Conservation (phyloP, 2,113 vertebrate genomes). For the Athene noctua region DNA sequence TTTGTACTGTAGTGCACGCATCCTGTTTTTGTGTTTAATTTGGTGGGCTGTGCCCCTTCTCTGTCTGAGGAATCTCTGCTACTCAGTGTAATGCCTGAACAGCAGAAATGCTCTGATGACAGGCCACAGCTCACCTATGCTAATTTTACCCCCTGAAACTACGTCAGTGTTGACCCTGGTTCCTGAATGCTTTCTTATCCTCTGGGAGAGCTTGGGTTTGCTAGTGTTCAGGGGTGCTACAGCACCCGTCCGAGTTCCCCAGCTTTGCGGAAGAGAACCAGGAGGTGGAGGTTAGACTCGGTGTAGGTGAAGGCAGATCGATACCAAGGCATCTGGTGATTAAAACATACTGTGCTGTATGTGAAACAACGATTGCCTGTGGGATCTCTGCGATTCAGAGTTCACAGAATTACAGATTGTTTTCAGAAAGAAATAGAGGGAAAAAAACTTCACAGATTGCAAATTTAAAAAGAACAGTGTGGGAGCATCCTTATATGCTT, state of each 20-base stretch:
- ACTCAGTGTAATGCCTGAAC: neutral
- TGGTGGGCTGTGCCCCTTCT: neutral
- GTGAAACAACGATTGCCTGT: neutral
- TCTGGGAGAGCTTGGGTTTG: neutral
- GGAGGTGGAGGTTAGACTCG: neutral
- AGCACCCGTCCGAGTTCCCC: neutral
- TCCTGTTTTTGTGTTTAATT: neutral
- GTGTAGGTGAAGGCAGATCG: neutral
- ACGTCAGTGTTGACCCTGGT: neutral
- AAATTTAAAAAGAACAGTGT: conserved; percentile 24
- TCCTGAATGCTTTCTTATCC: neutral
- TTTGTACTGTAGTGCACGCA: neutral
- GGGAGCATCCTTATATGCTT: neutral
- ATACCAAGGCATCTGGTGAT: neutral
- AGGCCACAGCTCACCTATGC: neutral
- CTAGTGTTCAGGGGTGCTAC: neutral
- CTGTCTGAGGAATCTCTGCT: neutral
- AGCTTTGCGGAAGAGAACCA: neutral
- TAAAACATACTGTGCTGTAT: neutral
- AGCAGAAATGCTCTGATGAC: neutral
- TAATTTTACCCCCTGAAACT: neutral
- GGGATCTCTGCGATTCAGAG: neutral
- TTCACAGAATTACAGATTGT: neutral
- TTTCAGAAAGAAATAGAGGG: neutral
- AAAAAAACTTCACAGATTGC: neutral